These are phyloP conservation scores for Spatulosminthurus flaviceps DNA, from an alignment of 2,888 invertebrate genomes.

Conservation along the genomic window DNA sequence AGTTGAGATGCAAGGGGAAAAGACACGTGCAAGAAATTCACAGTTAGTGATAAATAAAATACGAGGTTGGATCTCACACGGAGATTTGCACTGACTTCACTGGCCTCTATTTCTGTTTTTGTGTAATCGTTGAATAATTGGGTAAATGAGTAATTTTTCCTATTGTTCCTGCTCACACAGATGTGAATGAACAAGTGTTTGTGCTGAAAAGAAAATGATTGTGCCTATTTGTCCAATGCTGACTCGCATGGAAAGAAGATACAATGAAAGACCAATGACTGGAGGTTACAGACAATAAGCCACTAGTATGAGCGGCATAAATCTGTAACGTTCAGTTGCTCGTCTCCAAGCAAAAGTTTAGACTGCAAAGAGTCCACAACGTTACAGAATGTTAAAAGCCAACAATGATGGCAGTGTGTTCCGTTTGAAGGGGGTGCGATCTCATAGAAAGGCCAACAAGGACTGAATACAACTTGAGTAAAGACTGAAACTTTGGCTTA, in stretches of 20 bases:
- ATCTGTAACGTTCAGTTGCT: constrained; percentile 36
- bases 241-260: not conserved
- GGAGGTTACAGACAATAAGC: constrained; percentile 35
- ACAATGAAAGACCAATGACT: constrained; percentile 32
- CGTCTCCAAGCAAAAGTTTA: constrained; percentile 8
- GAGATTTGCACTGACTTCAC: not conserved
- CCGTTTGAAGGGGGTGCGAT: constrained; percentile 12
- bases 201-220: constrained; percentile 23
- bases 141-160: not conserved
- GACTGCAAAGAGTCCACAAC: constrained; percentile 5
- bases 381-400: constrained; percentile 16
- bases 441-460: constrained; percentile 10
- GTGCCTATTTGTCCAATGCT: not conserved
- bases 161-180: constrained; percentile 24
- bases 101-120: constrained; percentile 12
- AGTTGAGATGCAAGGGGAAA: not conserved
- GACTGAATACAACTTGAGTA: not conserved
- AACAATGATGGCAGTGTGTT: constrained; percentile 18
- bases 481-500: not conserved
- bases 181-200: constrained; percentile 28
- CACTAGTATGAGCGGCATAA: constrained; percentile 15
- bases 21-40: not conserved
- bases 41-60: not conserved
- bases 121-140: not conserved
- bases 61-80: not conserved